phyloP scores from a whole-genome alignment of 2,888 invertebrate genomes.

The Hanleya hanleyi region DNA sequence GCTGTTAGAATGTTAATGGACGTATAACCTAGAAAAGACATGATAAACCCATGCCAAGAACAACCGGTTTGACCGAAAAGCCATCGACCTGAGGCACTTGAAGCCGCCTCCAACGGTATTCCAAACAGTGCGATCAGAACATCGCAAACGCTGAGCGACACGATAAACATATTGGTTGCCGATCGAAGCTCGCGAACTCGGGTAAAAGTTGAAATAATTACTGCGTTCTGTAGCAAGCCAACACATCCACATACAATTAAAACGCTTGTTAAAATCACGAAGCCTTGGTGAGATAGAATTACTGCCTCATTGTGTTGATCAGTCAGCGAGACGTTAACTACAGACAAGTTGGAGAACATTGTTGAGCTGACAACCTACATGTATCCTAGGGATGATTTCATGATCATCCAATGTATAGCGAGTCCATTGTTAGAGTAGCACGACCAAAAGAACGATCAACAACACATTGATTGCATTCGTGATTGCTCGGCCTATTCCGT shows the following conservation, averaged over 20 bases:
- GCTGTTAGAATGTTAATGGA: conserved; percentile 58
- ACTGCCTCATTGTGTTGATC: too few species aligned
- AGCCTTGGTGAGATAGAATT: too few species aligned
- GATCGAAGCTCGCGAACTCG: not conserved
- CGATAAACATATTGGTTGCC: not conserved
- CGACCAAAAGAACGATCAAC: too few species aligned
- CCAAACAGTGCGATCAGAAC: not conserved
- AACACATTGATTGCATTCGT: too few species aligned
- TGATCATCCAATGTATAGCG: too few species aligned
- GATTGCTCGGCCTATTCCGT: too few species aligned
- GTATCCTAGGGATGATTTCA: too few species aligned
- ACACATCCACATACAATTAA: not conserved
- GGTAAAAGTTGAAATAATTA: not conserved
- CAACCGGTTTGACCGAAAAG: conserved; percentile 46
- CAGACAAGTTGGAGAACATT: too few species aligned
- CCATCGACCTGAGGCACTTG: conserved; percentile 43
- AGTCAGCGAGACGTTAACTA: too few species aligned
- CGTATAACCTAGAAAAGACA: conserved; percentile 55
- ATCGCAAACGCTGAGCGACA: not conserved
- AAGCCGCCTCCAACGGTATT: conserved; percentile 21
- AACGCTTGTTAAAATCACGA: not conserved
- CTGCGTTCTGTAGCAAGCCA: not conserved
- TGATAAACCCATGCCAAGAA: conserved; percentile 53
- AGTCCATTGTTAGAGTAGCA: too few species aligned
- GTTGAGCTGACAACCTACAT: too few species aligned